Base-by-base conservation (phyloP, 2,113 vertebrate species). In the Hippopotamus amphibius region DNA sequence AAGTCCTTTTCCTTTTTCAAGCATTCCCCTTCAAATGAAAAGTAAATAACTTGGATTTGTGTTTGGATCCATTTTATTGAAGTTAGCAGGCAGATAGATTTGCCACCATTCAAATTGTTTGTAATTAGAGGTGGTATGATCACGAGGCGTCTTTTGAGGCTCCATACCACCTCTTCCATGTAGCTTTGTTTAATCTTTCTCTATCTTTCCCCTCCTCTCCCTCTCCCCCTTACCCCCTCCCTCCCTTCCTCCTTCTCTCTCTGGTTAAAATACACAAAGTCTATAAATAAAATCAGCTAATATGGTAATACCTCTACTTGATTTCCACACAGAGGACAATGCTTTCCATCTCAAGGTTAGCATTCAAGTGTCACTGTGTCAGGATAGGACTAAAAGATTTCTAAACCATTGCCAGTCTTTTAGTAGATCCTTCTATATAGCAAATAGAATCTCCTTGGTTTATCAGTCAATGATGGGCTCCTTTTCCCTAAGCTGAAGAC, bases 371-470 rank as follows among this genome's bases (percentile, higher is more conserved):
- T 16, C 74, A 48, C 48, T 30, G 46, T 96, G 17, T 89, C 84
- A 98, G 96, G 91, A 90, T 61, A 87, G 91, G 68, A 92, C 66
- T 3, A 30, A 94, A 95, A 82, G 74, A 95, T 87, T 97, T 95
- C 88, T 46, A 96, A 98, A 87, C 79, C 66, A 65, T 74, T 88
- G 26, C 86, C 66, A 96, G 16, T 0, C 50, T 95, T 88, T 55
- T 68, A 0, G 63, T 82, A 97, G 93, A 97, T 98, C 95, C 91
- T 97, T 97, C 84, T 92, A 37, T 93, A 96, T 98, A 97, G 81
- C 89, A 98, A 98, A 98, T 93, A 98, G 96, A 97, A 95, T 97
- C 91, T 97, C 93, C 84, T 97, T 97, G 97, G 93, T 95, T 97
- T 98, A 97, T 98, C 97, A 97, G 88, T 87, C 22, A 0, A 63